Conservation (phyloP, 2,113 vertebrate species). For the Cephalopholis sonnerati region DNA sequence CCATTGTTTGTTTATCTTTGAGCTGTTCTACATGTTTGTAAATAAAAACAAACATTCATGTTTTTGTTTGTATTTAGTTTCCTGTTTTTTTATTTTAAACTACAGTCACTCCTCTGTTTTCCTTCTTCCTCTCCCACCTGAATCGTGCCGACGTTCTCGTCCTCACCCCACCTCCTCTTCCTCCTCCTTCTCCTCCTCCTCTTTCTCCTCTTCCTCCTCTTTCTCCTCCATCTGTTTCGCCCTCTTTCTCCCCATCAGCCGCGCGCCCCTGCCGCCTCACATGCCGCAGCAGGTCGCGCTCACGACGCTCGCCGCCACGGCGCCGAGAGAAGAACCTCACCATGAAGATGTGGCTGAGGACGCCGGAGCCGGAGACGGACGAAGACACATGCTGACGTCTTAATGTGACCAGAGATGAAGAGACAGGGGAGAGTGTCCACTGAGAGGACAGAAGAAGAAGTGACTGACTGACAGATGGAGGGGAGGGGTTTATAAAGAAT, state of each 20-base stretch:
- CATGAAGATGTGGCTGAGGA: conserved; percentile 31
- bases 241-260: background rate
- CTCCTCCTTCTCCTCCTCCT: conserved; percentile 20
- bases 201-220: conserved; percentile 35
- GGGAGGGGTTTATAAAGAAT: background rate
- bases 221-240: conserved; percentile 15
- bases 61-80: background rate
- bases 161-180: conserved; percentile 45
- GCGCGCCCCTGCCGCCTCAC: conserved; percentile 36
- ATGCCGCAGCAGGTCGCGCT: conserved; percentile 46
- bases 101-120: too few species aligned
- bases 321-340: conserved; percentile 49
- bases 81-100: background rate
- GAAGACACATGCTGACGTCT: conserved; percentile 9
- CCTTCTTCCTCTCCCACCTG: conserved; percentile 57
- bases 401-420: background rate
- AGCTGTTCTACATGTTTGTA: too few species aligned
- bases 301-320: background rate
- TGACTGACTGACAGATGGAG: background rate
- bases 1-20: too few species aligned
- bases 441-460: background rate
- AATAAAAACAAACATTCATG: too few species aligned
- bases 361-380: background rate
- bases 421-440: background rate
- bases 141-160: conserved; percentile 31